Evolutionary conservation across 2,888 invertebrate genomes (phyloP).

Genomic region (Lasioglossum oenotherae): DNA sequence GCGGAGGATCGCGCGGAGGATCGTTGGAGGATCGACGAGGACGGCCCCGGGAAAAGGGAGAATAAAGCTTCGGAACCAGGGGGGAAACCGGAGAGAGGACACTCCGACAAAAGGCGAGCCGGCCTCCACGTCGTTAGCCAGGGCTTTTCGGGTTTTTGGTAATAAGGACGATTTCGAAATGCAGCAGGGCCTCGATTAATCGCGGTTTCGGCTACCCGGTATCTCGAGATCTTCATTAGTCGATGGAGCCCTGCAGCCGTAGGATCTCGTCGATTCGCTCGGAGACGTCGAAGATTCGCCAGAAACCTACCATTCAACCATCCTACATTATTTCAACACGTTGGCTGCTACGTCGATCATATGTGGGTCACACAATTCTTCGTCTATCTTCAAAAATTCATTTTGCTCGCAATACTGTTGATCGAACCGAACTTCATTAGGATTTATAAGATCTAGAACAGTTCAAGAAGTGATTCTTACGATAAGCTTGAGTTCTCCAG

Average conservation of each 20-base stretch:
- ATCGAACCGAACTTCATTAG: too few species aligned
- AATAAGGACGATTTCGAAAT: background rate
- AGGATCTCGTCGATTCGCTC: background rate
- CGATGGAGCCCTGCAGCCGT: background rate
- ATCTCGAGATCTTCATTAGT: constrained; percentile 18
- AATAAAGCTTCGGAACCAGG: constrained; percentile 54
- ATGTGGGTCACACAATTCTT: too few species aligned
- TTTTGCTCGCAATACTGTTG: too few species aligned
- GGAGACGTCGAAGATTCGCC: background rate
- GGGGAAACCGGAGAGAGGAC: constrained; percentile 11
- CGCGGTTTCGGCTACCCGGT: constrained; percentile 8
- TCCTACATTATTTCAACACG: too few species aligned
- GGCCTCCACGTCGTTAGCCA: constrained; percentile 26
- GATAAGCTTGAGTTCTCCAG: too few species aligned
- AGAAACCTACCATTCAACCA: background rate
- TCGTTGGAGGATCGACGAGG: constrained; percentile 38
- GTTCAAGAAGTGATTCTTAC: too few species aligned
- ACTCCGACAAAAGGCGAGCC: constrained; percentile 48
- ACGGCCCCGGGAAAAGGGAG: constrained; percentile 56
- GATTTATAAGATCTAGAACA: too few species aligned
- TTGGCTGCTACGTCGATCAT: too few species aligned
- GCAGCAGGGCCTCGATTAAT: constrained; percentile 4
- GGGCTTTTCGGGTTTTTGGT: constrained; percentile 30
- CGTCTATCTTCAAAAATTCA: too few species aligned
- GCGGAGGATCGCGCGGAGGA: constrained; percentile 19